Evolutionary conservation across 2,888 invertebrate genomes (phyloP).

Genomic region (Ormyrus rosae): DNA sequence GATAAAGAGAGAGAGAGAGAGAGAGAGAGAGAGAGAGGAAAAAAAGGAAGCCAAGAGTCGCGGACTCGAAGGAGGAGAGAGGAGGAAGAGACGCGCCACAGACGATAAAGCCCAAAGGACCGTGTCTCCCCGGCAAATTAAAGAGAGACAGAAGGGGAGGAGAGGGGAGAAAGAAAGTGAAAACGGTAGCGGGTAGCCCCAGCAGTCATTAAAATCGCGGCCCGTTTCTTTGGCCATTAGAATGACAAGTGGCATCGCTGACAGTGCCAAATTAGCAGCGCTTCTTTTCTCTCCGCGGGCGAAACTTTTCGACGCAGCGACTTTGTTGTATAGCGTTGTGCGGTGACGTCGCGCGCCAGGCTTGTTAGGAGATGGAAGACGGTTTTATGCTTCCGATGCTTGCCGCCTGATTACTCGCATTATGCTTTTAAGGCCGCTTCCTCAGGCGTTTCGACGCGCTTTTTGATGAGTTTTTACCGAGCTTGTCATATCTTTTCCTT

Average conservation of each 20-base stretch:
- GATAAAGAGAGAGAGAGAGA: neutral
- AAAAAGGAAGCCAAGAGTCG: constrained; percentile 9
- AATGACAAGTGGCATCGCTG: constrained; percentile 73
- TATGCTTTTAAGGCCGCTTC: constrained; percentile 29
- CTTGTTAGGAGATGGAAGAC: constrained; percentile 42
- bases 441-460: neutral
- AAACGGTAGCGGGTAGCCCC: constrained; percentile 28
- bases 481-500: neutral
- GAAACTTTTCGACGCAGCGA: neutral
- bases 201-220: constrained; percentile 67
- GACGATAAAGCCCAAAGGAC: constrained; percentile 67
- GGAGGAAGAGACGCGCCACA: constrained; percentile 54
- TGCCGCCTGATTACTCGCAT: constrained; percentile 48
- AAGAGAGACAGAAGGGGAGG: constrained; percentile 60
- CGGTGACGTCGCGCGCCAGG: neutral
- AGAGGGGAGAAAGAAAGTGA: constrained; percentile 30
- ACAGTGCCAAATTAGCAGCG: constrained; percentile 72
- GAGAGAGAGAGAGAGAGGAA: constrained; percentile 9
- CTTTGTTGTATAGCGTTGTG: neutral
- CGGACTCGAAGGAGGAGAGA: constrained; percentile 48
- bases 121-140: constrained; percentile 67
- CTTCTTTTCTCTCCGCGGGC: neutral
- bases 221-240: constrained; percentile 70
- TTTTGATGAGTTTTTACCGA: constrained; percentile 26
- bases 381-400: constrained; percentile 45